Conservation (phyloP, 2,797 vertebrate genomes). For the Cyprinodon diabolis region DNA sequence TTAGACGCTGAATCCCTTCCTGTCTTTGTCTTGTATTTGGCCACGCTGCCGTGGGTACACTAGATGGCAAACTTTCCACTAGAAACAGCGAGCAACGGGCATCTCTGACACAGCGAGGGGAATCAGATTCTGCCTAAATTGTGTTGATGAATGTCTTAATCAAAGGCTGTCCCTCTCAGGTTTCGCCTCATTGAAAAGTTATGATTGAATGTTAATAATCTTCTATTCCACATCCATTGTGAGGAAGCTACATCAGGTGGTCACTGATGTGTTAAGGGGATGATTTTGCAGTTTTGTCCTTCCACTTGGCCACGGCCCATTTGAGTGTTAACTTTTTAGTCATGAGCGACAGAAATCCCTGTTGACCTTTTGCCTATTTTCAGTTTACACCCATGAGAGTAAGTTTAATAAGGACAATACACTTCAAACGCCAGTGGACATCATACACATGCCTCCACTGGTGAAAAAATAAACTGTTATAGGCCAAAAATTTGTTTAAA, state of each 20-base stretch:
- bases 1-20: constrained; percentile 36
- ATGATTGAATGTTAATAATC: constrained; percentile 86
- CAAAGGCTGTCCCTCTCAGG: constrained; percentile 81
- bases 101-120: constrained; percentile 58
- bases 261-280: constrained; percentile 82
- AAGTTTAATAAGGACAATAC: constrained; percentile 76
- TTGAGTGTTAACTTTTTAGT: constrained; percentile 82
- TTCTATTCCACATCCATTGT: constrained; percentile 80
- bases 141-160: constrained; percentile 84
- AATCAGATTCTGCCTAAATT: constrained; percentile 80
- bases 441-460: constrained; percentile 43
- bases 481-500: constrained; percentile 46
- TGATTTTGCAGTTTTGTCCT: constrained; percentile 84
- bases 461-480: constrained; percentile 35
- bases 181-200: constrained; percentile 85
- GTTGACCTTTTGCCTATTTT: constrained; percentile 78
- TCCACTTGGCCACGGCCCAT: constrained; percentile 81
- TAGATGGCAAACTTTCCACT: constrained; percentile 83
- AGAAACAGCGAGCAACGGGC: constrained; percentile 62
- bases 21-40: constrained; percentile 66
- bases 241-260: constrained; percentile 78
- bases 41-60: constrained; percentile 86
- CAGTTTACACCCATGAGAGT: constrained; percentile 74
- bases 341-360: constrained; percentile 82
- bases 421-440: constrained; percentile 58